Evolutionary conservation across 2,888 invertebrate genomes (phyloP).

Genomic region (Pilophorus perplexus): DNA sequence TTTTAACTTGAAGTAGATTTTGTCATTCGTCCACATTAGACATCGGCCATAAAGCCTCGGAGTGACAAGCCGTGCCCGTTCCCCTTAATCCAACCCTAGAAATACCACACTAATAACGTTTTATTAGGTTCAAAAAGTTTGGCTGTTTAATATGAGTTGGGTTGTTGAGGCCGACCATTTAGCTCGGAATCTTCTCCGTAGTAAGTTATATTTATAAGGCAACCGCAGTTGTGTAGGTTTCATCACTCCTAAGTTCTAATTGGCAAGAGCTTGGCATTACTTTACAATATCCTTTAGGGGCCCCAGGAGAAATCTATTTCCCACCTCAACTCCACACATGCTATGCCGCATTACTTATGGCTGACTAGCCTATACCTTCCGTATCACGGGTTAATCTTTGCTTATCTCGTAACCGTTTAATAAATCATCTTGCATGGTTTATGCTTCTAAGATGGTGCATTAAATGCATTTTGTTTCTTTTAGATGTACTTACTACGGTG

Average conservation of each 20-base stretch:
- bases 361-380: slow-evolving; percentile 40
- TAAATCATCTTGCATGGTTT: slow-evolving; percentile 29
- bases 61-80: slow-evolving; percentile 37
- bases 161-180: slow-evolving; percentile 42
- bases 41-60: slow-evolving; percentile 45
- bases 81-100: slow-evolving; percentile 31
- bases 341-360: slow-evolving; percentile 37
- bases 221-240: slow-evolving; percentile 42
- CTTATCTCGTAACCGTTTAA: slow-evolving; percentile 15
- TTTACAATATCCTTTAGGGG: slow-evolving; percentile 42
- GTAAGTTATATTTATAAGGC: slow-evolving; percentile 43
- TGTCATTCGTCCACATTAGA: slow-evolving; percentile 47
- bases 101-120: slow-evolving; percentile 45
- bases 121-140: slow-evolving; percentile 47
- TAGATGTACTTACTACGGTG: too few relatives aligned
- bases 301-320: slow-evolving; percentile 42
- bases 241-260: slow-evolving; percentile 44
- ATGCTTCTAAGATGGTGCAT: too few relatives aligned
- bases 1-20: slow-evolving; percentile 47
- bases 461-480: too few relatives aligned
- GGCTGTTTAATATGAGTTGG: slow-evolving; percentile 44
- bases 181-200: slow-evolving; percentile 37
- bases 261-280: slow-evolving; percentile 43
- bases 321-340: slow-evolving; percentile 37
- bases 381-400: slow-evolving; percentile 28